A percentile compares a stretch with the other conserved stretches of the same genome.
These are phyloP conservation scores for Halcyon chelicuti DNA, from an alignment of 2,797 vertebrate species.

Conservation along the genomic window DNA sequence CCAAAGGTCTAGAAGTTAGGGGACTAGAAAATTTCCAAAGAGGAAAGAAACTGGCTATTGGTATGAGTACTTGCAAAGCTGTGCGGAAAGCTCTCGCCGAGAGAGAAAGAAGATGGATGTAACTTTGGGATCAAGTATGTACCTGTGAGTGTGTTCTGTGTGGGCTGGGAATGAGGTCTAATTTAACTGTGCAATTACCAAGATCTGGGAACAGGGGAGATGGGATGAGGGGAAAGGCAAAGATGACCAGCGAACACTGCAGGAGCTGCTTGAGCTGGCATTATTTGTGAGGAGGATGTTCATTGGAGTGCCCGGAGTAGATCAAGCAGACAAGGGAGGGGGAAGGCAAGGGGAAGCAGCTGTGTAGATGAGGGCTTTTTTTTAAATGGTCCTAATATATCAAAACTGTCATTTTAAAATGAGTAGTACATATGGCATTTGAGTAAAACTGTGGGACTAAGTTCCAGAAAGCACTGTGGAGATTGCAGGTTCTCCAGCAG, in stretches of 20 bases:
- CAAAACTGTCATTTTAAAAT: neutral
- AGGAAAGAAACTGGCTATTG: neutral
- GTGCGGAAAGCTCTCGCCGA: neutral
- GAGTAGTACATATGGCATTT: neutral
- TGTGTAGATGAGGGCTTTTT: neutral
- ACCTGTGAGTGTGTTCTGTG: neutral
- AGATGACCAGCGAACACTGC: accelerated
- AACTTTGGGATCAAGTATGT: neutral
- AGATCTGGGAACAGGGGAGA: neutral
- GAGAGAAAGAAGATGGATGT: neutral
- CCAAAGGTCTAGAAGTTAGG: neutral
- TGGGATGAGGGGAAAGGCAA: neutral
- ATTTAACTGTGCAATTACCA: neutral
- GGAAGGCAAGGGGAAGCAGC: neutral
- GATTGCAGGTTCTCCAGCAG: neutral
- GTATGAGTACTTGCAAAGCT: neutral
- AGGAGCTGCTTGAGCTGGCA: neutral
- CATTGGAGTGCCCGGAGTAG: neutral
- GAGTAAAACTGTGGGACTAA: neutral
- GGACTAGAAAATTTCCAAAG: neutral
- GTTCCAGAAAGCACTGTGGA: neutral
- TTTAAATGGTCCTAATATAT: neutral
- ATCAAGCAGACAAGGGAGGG: neutral
- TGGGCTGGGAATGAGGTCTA: neutral
- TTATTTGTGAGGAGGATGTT: neutral